phyloP scores from a whole-genome alignment of 1,140 invertebrate species.

The Reticulitermes speratus region DNA sequence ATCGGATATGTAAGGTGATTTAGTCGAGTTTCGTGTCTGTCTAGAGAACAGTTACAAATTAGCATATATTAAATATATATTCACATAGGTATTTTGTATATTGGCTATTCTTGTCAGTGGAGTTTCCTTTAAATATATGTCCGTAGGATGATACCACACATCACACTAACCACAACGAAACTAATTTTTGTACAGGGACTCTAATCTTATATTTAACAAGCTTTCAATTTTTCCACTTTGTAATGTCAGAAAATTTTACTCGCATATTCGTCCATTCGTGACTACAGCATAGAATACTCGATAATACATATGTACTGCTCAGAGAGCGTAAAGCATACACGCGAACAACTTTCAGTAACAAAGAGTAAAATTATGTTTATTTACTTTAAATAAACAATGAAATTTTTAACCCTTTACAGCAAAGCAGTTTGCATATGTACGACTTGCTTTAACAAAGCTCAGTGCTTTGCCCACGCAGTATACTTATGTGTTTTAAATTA shows the following conservation, averaged over 20 bases:
- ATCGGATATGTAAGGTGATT: background rate
- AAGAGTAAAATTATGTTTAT: background rate
- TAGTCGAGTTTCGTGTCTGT: background rate
- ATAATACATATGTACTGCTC: background rate
- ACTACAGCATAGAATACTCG: background rate
- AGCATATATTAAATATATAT: background rate
- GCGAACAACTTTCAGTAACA: background rate
- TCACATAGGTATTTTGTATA: background rate
- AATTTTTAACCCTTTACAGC: background rate
- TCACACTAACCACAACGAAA: background rate
- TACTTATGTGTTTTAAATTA: too few relatives aligned
- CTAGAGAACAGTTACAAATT: background rate
- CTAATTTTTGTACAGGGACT: background rate
- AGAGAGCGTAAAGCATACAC: background rate
- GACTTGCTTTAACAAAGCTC: too few relatives aligned
- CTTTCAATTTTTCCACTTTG: background rate
- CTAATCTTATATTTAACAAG: background rate
- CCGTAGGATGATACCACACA: background rate
- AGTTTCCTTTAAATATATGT: background rate
- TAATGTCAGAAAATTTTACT: background rate
- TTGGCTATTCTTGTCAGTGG: background rate
- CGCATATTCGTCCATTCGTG: background rate
- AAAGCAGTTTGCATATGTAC: too few relatives aligned
- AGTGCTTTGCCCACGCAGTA: too few relatives aligned
- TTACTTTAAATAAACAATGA: background rate